Base-by-base conservation (phyloP, 2,888 invertebrate genomes). In the Vanessa cardui region DNA sequence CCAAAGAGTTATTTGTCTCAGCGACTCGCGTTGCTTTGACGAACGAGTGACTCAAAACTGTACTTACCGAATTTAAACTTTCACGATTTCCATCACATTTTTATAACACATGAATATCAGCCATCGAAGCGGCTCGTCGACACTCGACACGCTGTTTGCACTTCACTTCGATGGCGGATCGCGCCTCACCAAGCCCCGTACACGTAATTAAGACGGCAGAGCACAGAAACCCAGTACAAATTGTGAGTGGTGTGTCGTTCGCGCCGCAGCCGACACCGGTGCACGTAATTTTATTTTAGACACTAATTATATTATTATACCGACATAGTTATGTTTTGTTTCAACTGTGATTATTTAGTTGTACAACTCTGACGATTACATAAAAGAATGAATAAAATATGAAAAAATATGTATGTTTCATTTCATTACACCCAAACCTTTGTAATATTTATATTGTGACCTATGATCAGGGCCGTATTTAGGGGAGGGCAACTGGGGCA, bases 261-360 rank as follows among this genome's bases (percentile, higher is more conserved):
- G 70, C 62, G 59, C 65, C 66, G 62, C 52, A 60, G 54, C 71
- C 69, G 66, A 64, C 71, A 63, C 72, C 73, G 74, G 78, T 79
- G 81, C 83, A 83, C 80, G 75, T 78, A 79, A 80, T 85, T 86
- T 89, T 84, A 82, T 83, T 88, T 88, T 84, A 89, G 83, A 86
- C 82, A 80, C 86, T 86, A 85, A 86, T 84, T 85, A 83, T 85
- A 83, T 84, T 85, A 83, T 76, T 74, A 72, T 83, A 83, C 82
- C 80, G 83, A 85, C 81, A 83, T 85, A 85, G 82, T 87, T 89
- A 88, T 85, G 89, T 93, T 93, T 92, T 89, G 91, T 93, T 93
- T 93, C 88, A 92, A 93, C 93, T 93, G 93, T 94, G 93, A 93
- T 93, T 93, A 91, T 92, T 93, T 93, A 93, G 93, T 92, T 93